Conservation (phyloP, 2,113 vertebrate species). For the Oncorhynchus mykiss region DNA sequence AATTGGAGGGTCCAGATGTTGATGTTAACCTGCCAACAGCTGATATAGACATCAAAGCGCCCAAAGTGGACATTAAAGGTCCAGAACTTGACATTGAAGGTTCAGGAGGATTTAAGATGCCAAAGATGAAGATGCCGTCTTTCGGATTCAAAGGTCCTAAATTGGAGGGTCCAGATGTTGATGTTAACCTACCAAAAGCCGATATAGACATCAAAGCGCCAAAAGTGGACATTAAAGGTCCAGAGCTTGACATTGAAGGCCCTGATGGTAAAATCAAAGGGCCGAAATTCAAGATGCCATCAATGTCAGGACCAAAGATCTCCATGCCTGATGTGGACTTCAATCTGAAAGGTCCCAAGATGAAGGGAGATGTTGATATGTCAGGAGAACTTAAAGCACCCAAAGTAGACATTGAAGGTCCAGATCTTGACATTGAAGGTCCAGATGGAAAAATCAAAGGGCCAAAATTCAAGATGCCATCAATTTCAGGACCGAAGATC, state of each 20-base stretch:
- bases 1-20: too few relatives aligned
- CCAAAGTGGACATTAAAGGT: too few relatives aligned
- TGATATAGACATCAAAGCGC: too few relatives aligned
- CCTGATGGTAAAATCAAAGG: constrained; percentile 57
- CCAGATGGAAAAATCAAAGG: constrained; percentile 7
- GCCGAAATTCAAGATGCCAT: constrained; percentile 66
- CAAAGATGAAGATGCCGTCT: too few relatives aligned
- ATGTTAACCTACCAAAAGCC: background rate
- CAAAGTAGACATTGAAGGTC: constrained; percentile 6
- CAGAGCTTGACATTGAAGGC: background rate
- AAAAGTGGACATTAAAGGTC: background rate
- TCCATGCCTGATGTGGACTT: constrained; percentile 6
- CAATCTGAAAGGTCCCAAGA: constrained; percentile 4
- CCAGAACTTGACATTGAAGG: too few relatives aligned
- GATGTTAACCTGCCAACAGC: too few relatives aligned
- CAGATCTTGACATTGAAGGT: background rate
- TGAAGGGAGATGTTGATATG: background rate
- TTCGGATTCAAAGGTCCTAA: too few relatives aligned
- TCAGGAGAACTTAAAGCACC: background rate
- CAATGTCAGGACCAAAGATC: constrained; percentile 8
- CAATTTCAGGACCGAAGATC: constrained; percentile 11
- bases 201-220: background rate
- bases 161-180: too few relatives aligned
- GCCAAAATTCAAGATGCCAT: constrained; percentile 13
- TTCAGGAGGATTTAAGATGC: too few relatives aligned